A percentile compares a stretch with the other conserved stretches of the same genome.
phyloP scores from a whole-genome alignment of 2,113 vertebrate genomes.

The Xyrauchen texanus region DNA sequence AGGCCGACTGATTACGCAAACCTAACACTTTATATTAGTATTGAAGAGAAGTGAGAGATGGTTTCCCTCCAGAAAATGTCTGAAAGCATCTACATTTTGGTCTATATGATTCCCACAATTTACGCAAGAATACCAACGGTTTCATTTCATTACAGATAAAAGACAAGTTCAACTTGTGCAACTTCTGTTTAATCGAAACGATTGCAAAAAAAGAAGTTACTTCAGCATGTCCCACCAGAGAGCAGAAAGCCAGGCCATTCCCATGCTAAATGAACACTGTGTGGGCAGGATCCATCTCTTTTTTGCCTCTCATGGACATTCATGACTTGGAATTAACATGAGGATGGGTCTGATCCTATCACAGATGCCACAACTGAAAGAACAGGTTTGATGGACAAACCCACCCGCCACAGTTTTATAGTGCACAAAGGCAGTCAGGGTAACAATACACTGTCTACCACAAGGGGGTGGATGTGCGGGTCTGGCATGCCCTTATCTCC shows the following conservation, averaged over 20 bases:
- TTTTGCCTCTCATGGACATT: slow-evolving; percentile 55
- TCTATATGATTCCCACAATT: background rate
- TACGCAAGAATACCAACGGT: slow-evolving; percentile 24
- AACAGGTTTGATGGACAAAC: slow-evolving; percentile 43
- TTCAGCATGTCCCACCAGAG: slow-evolving; percentile 18
- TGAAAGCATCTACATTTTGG: background rate
- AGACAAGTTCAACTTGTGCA: slow-evolving; percentile 13
- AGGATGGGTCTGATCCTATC: slow-evolving; percentile 54
- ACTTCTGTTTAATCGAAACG: slow-evolving; percentile 38
- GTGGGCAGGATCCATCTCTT: slow-evolving; percentile 50
- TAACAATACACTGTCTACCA: slow-evolving; percentile 67
- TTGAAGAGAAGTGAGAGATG: slow-evolving; percentile 8
- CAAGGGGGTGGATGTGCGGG: slow-evolving; percentile 34
- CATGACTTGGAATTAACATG: slow-evolving; percentile 57
- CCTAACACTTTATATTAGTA: background rate
- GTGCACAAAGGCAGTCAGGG: slow-evolving; percentile 64
- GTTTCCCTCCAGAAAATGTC: background rate
- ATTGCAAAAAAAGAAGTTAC: slow-evolving; percentile 9
- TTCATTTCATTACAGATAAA: background rate
- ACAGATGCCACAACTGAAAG: slow-evolving; percentile 48
- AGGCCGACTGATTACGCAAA: background rate
- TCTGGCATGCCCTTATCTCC: slow-evolving; percentile 9
- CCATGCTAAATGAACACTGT: slow-evolving; percentile 49
- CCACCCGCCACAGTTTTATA: slow-evolving; percentile 30
- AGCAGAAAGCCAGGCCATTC: slow-evolving; percentile 34